Percentiles rank a stretch among this genome's conserved stretches.
These are phyloP conservation scores for Oreochromis tanganicae DNA, from an alignment of 2,113 vertebrate genomes.

Conservation along the genomic window DNA sequence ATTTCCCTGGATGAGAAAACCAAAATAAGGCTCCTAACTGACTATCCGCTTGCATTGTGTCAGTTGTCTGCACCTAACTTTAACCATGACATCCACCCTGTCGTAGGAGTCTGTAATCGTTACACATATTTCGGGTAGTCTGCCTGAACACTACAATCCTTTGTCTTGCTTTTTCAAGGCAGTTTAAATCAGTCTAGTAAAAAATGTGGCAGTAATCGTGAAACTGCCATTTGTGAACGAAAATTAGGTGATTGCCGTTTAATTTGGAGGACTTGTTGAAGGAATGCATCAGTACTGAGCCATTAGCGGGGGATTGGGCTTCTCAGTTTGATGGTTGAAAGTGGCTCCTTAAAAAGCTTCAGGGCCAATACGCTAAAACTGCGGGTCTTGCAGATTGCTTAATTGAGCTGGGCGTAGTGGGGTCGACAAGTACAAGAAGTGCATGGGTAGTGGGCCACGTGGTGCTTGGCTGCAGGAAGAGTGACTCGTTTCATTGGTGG, in stretches of 20 bases:
- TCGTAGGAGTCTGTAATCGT: not conserved
- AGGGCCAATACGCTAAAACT: not conserved
- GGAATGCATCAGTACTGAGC: not conserved
- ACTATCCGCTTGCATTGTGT: not conserved
- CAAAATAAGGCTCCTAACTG: not conserved
- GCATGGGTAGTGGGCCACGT: not conserved
- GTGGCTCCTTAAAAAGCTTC: not conserved
- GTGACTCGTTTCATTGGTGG: conserved; percentile 27
- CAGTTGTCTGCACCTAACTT: not conserved
- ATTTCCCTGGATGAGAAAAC: not conserved
- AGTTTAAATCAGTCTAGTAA: not conserved
- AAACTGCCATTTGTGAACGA: not conserved
- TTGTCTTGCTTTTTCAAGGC: not conserved
- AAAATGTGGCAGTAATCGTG: not conserved
- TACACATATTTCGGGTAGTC: not conserved
- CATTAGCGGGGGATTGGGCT: not conserved
- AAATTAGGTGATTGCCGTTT: not conserved
- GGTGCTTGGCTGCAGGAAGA: conserved; percentile 17
- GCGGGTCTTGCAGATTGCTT: not conserved
- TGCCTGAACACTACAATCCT: not conserved
- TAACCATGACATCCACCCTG: not conserved
- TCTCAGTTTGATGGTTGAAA: not conserved
- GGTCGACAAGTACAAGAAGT: conserved; percentile 14
- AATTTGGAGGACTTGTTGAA: not conserved
- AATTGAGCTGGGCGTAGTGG: not conserved